A percentile compares a stretch with the other conserved stretches of the same genome.
phyloP scores from a whole-genome alignment of 2,797 vertebrate genomes.

The Setipinna tenuifilis region DNA sequence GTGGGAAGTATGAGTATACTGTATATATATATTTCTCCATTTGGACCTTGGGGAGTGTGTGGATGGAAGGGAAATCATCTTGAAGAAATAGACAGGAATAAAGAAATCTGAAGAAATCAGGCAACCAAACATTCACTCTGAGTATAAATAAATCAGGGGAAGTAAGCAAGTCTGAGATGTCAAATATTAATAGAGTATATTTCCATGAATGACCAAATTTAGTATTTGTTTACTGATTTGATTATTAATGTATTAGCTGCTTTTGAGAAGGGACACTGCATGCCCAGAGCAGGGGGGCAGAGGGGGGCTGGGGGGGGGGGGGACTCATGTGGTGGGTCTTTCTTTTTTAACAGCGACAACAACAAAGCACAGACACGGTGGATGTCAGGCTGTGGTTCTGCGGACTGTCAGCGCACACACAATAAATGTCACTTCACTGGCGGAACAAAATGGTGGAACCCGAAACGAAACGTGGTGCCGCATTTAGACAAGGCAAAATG shows the following conservation, averaged over 20 bases:
- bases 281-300: not conserved
- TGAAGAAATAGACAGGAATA: not conserved
- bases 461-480: not conserved
- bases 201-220: not conserved
- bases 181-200: not conserved
- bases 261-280: not conserved
- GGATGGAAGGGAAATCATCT: not conserved
- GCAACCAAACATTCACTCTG: not conserved
- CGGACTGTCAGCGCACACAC: conserved; percentile 70
- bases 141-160: not conserved
- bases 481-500: not conserved
- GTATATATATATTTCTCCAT: not conserved
- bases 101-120: not conserved
- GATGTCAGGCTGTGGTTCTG: conserved; percentile 52
- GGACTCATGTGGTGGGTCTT: not conserved
- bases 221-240: not conserved
- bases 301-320: not conserved
- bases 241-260: not conserved
- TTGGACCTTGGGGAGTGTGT: not conserved
- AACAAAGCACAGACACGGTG: not conserved
- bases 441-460: conserved; percentile 38
- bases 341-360: not conserved
- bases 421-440: conserved; percentile 73
- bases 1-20: not conserved
- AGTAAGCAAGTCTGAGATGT: not conserved